Conservation (phyloP, 2,113 vertebrate genomes). For the Erinaceus europaeus region DNA sequence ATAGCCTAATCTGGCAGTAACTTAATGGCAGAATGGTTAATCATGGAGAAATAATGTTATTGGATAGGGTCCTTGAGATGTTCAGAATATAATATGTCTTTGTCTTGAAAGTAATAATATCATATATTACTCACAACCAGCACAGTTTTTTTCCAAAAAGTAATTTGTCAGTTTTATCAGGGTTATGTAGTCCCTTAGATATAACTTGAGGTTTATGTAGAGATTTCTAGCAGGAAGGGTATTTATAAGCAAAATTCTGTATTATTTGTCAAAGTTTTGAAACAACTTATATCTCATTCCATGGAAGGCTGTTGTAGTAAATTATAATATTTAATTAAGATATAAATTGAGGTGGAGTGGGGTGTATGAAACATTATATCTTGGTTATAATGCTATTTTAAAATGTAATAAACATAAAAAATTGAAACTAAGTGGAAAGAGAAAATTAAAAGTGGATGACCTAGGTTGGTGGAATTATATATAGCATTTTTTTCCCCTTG, state of each 20-base stretch:
- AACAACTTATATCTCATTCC: not conserved
- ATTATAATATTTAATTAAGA: not conserved
- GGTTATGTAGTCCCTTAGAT: not conserved
- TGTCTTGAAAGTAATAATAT: not conserved
- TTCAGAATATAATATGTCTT: not conserved
- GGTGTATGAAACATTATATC: not conserved
- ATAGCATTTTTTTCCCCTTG: no score
- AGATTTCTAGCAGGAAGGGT: not conserved
- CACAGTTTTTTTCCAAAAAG: not conserved
- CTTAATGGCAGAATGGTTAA: not conserved
- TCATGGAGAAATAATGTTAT: not conserved
- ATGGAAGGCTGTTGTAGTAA: not conserved
- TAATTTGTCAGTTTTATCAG: conserved; percentile 20
- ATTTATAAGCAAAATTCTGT: not conserved
- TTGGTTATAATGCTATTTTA: not conserved
- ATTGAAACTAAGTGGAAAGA: not conserved
- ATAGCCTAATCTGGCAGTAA: not conserved
- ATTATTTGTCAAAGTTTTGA: not conserved
- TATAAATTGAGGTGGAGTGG: not conserved
- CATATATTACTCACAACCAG: not conserved
- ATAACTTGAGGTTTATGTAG: not conserved
- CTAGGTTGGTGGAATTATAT: not conserved
- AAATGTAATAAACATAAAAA: not conserved
- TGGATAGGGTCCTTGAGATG: not conserved
- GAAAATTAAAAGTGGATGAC: not conserved